Conservation (phyloP, 2,113 vertebrate genomes). For the Stigmatopora argus region DNA sequence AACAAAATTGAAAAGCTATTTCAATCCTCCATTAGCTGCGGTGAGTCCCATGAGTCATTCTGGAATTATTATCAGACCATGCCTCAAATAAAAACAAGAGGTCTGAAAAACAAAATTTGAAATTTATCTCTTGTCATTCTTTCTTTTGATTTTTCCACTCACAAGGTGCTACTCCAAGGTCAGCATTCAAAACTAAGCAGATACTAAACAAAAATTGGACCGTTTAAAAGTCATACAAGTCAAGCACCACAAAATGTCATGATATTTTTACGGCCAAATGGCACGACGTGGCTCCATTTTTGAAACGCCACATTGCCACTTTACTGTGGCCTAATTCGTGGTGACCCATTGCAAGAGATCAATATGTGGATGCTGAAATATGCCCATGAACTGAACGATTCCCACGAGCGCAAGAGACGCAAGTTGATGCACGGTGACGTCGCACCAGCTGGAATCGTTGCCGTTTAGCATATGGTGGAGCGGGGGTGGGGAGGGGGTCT, state of each 20-base stretch:
- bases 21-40: conserved; percentile 11
- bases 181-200: no score
- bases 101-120: conserved; percentile 19
- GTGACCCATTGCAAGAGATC: conserved; percentile 38
- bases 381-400: conserved; percentile 20
- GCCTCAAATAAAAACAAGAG: conserved; percentile 26
- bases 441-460: conserved; percentile 8
- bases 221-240: no score
- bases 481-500: not conserved
- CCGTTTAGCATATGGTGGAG: conserved; percentile 13
- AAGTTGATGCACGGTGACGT: conserved; percentile 8
- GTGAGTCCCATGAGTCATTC: conserved; percentile 14
- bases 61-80: conserved; percentile 14
- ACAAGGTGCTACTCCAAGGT: no score
- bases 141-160: not conserved
- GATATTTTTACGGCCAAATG: not conserved
- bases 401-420: conserved; percentile 1
- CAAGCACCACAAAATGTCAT: no score
- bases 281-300: not conserved
- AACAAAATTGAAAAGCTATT: conserved; percentile 19
- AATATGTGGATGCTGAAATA: conserved; percentile 35
- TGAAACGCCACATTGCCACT: not conserved
- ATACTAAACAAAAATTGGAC: no score
- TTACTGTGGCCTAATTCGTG: conserved; percentile 26
- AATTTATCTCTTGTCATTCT: not conserved